Evolutionary conservation across 2,888 invertebrate species (phyloP).

Genomic region (Xylophagus ater): DNA sequence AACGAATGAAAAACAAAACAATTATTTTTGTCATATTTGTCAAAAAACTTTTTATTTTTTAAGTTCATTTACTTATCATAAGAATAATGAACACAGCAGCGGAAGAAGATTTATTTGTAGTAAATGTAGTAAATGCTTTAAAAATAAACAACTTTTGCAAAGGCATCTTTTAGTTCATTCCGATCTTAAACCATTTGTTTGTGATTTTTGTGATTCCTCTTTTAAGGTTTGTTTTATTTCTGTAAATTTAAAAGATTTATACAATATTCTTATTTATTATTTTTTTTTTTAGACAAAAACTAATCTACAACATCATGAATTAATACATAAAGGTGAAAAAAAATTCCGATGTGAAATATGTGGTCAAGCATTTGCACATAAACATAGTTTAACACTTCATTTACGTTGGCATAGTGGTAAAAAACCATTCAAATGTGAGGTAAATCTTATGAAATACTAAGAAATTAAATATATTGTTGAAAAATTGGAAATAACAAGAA

Average conservation of each 20-base stretch:
- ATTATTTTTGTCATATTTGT: slow-evolving; percentile 14
- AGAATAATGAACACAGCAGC: slow-evolving; percentile 56
- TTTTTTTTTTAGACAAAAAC: slow-evolving; percentile 59
- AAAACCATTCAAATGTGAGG: slow-evolving; percentile 15
- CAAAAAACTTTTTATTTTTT: slow-evolving; percentile 46
- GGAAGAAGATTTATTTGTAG: slow-evolving; percentile 59
- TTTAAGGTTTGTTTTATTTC: slow-evolving; percentile 20
- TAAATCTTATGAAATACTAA: slow-evolving; percentile 10
- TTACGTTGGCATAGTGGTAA: slow-evolving; percentile 55
- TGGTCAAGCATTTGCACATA: slow-evolving; percentile 62
- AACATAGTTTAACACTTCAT: slow-evolving; percentile 65
- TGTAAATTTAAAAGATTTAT: neutral
- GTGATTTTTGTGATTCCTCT: slow-evolving; percentile 42
- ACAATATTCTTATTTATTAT: too few species aligned
- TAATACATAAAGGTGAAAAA: slow-evolving; percentile 60
- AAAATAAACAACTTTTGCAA: slow-evolving; percentile 59
- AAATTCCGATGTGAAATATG: slow-evolving; percentile 60
- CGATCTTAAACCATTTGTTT: slow-evolving; percentile 51
- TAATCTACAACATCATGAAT: slow-evolving; percentile 59
- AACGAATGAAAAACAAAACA: neutral
- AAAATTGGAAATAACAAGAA: slow-evolving; percentile 39
- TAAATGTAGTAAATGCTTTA: slow-evolving; percentile 64
- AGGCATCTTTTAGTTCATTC: slow-evolving; percentile 73
- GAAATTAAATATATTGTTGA: neutral
- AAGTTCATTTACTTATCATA: slow-evolving; percentile 64